Evolutionary conservation across 2,797 vertebrate species (phyloP).

Genomic region (Microchirus variegatus): DNA sequence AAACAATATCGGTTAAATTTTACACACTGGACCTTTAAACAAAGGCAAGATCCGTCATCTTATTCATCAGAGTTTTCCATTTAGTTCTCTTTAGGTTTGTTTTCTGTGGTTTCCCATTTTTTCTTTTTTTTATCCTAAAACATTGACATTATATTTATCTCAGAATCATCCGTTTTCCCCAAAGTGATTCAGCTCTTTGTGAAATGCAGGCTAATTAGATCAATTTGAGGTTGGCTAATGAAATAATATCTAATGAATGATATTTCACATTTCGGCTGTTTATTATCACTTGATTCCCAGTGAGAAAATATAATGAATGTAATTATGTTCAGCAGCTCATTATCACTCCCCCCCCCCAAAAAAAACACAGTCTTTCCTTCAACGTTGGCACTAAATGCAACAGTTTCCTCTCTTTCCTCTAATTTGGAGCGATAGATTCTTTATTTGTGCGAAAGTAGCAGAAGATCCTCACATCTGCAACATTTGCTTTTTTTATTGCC

Average conservation of each 20-base stretch:
- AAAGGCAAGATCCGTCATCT: neutral
- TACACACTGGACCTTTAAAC: too few species aligned
- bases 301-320: constrained; percentile 37
- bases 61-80: constrained; percentile 1
- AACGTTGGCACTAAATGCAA: too few species aligned
- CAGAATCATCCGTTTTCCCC: constrained; percentile 32
- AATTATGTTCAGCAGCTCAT: constrained; percentile 16
- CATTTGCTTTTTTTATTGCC: neutral
- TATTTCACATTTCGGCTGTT: constrained; percentile 1
- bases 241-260: constrained; percentile 4
- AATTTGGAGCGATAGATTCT: constrained; percentile 1
- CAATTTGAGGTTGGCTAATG: constrained; percentile 11
- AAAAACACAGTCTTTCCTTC: constrained; percentile 5
- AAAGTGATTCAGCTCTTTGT: neutral
- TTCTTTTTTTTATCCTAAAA: neutral
- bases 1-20: too few species aligned
- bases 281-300: constrained; percentile 23
- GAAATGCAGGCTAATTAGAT: neutral
- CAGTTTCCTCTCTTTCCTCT: neutral
- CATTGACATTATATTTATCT: neutral
- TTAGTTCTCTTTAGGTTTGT: neutral
- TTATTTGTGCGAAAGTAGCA: neutral
- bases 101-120: neutral
- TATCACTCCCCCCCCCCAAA: neutral
- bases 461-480: neutral